Conservation (phyloP, 2,113 vertebrate species). For the Nerophis ophidion region DNA sequence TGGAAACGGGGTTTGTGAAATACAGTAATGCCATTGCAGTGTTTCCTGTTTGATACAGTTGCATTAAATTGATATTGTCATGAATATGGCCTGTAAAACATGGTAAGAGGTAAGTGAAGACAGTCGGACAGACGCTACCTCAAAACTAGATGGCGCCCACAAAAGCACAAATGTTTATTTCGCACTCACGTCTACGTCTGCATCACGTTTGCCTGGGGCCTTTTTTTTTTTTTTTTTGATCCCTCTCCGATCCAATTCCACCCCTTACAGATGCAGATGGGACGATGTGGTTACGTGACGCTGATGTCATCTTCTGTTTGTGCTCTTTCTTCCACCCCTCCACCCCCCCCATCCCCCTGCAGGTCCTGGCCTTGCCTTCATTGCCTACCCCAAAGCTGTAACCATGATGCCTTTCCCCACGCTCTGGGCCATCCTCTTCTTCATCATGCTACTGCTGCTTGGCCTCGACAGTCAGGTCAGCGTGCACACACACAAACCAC, state of each 20-base stretch:
- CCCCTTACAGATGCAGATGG: conserved; percentile 48
- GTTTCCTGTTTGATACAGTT: too few species aligned
- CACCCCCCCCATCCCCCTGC: conserved; percentile 27
- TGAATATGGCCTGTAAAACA: too few species aligned
- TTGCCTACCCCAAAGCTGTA: conserved; percentile 97
- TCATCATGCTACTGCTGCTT: conserved; percentile 98
- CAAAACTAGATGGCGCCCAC: neutral
- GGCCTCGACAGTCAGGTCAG: conserved; percentile 99
- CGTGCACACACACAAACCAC: neutral
- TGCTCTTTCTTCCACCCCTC: conserved; percentile 27
- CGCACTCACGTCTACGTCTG: neutral
- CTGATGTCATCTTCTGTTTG: conserved; percentile 42
- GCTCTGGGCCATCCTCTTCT: conserved; percentile 96
- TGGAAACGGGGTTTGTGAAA: too few species aligned
- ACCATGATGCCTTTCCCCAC: conserved; percentile 97
- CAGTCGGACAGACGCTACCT: neutral
- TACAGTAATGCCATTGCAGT: too few species aligned
- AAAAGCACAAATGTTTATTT: neutral
- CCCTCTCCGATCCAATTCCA: too few species aligned
- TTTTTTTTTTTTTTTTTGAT: too few species aligned
- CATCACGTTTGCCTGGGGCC: neutral
- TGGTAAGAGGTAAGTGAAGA: too few species aligned
- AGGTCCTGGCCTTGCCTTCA: conserved; percentile 98
- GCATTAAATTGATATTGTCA: too few species aligned
- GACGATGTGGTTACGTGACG: conserved; percentile 32